A percentile compares a stretch with the other conserved stretches of the same genome.
phyloP scores from a whole-genome alignment of 2,797 vertebrate genomes.

The Eutrigla gurnardus region DNA sequence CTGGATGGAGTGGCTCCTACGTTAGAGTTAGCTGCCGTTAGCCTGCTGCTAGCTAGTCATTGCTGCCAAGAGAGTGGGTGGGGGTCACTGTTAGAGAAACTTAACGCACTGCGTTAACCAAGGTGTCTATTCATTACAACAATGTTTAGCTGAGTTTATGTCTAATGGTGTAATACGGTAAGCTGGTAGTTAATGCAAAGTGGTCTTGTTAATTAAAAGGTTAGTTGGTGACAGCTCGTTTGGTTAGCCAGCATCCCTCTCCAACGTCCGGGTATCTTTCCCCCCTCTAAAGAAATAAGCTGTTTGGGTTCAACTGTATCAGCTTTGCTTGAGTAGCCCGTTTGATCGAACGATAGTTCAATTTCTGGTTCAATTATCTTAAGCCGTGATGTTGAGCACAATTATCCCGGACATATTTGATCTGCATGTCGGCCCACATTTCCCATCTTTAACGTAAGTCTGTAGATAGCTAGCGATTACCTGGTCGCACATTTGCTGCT shows the following conservation, averaged over 20 bases:
- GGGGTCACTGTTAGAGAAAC: slow-evolving; percentile 49
- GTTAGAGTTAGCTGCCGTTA: slow-evolving; percentile 65
- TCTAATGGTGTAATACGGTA: not conserved
- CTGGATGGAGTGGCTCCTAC: slow-evolving; percentile 71
- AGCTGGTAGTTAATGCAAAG: not conserved
- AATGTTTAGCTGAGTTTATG: too few relatives aligned
- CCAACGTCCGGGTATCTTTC: slow-evolving; percentile 61
- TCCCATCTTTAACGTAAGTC: slow-evolving; percentile 21
- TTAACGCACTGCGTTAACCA: slow-evolving; percentile 17
- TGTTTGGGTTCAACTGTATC: slow-evolving; percentile 1
- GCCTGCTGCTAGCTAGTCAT: slow-evolving; percentile 58
- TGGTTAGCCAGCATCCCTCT: slow-evolving; percentile 64
- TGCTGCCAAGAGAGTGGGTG: slow-evolving; percentile 64
- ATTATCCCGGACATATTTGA: not conserved
- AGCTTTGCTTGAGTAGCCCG: not conserved
- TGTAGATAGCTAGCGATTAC: slow-evolving; percentile 49
- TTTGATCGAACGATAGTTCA: rapidly evolving
- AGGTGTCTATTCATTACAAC: not conserved
- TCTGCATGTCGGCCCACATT: slow-evolving; percentile 37
- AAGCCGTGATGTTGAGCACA: not conserved
- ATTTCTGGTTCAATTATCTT: rapidly evolving
- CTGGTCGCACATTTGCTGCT: slow-evolving; percentile 35
- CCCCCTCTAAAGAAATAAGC: slow-evolving; percentile 26
- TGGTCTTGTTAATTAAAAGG: slow-evolving; percentile 31
- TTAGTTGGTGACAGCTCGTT: slow-evolving; percentile 54